Percentiles rank a stretch among this genome's conserved stretches.
These are phyloP conservation scores for Etheostoma perlongum DNA, from an alignment of 2,797 vertebrate genomes.

Conservation along the genomic window DNA sequence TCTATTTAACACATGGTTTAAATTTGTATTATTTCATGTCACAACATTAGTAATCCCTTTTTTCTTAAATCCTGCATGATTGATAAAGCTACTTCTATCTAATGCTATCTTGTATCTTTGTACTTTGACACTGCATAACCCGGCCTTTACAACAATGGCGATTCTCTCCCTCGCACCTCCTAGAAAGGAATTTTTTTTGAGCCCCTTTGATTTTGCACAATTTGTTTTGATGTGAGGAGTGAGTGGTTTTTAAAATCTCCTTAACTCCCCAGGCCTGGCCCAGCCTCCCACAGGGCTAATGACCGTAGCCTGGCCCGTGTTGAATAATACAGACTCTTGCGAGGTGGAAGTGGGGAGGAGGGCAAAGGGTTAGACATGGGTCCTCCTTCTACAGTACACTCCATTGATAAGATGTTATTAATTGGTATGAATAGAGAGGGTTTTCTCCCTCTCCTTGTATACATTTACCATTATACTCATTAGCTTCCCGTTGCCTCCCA, in stretches of 20 bases:
- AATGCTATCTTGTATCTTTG: slow-evolving; percentile 24
- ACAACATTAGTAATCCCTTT: slow-evolving; percentile 17
- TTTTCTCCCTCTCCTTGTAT: slow-evolving; percentile 81
- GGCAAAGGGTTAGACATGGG: slow-evolving; percentile 65
- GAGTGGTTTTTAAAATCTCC: slow-evolving; percentile 86
- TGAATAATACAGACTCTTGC: slow-evolving; percentile 76
- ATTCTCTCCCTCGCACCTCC: slow-evolving; percentile 39
- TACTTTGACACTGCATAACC: slow-evolving; percentile 16
- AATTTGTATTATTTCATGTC: slow-evolving; percentile 24
- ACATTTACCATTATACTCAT: slow-evolving; percentile 89
- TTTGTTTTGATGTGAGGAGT: slow-evolving; percentile 85
- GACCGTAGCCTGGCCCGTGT: slow-evolving; percentile 70
- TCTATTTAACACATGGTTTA: slow-evolving; percentile 37
- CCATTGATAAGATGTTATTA: slow-evolving; percentile 86
- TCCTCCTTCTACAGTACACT: slow-evolving; percentile 72
- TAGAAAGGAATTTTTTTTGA: slow-evolving; percentile 70
- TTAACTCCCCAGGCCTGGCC: slow-evolving; percentile 78
- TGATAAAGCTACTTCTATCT: neutral
- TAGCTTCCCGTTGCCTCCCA: slow-evolving; percentile 86
- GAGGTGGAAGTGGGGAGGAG: slow-evolving; percentile 63
- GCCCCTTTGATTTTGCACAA: slow-evolving; percentile 81
- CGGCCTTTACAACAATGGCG: slow-evolving; percentile 61
- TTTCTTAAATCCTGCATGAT: neutral
- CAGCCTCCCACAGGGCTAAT: slow-evolving; percentile 82
- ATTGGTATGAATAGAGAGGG: slow-evolving; percentile 84